Evolutionary conservation across 2,113 vertebrate species (phyloP).

Genomic region (Motacilla alba): DNA sequence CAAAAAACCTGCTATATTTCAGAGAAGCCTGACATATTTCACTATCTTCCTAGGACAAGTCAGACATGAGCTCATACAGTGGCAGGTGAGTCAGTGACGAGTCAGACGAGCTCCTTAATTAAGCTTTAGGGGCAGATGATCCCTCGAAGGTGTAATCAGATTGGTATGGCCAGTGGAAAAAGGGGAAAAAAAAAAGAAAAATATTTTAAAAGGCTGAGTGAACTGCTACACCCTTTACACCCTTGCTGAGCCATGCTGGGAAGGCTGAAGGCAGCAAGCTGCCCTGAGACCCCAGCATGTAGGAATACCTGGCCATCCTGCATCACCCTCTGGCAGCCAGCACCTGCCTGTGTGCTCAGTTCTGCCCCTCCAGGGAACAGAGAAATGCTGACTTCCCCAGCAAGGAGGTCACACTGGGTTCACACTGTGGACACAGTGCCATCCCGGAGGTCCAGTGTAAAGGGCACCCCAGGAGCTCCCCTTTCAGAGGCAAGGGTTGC

Average conservation of each 20-base stretch:
- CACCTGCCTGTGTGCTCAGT: background rate
- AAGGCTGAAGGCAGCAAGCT: background rate
- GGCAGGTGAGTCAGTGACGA: conserved; percentile 69
- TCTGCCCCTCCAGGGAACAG: background rate
- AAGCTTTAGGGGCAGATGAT: conserved; percentile 39
- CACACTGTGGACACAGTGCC: rapidly evolving
- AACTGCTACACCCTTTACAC: conserved; percentile 2
- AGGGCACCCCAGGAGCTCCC: background rate
- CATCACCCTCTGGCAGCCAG: background rate
- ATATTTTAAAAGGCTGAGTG: background rate
- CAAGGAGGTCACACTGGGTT: background rate
- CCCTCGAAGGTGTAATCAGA: conserved; percentile 25
- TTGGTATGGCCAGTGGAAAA: conserved; percentile 50
- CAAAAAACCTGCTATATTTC: conserved; percentile 22
- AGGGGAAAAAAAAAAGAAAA: background rate
- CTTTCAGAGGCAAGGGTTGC: background rate
- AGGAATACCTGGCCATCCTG: background rate
- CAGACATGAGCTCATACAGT: conserved; percentile 74
- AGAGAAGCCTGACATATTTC: conserved; percentile 25
- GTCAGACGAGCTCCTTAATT: conserved; percentile 53
- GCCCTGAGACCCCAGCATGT: background rate
- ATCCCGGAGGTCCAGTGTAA: background rate
- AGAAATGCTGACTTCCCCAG: background rate
- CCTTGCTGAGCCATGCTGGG: background rate
- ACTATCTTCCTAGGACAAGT: conserved; percentile 21